Base-by-base conservation (phyloP, 2,113 vertebrate genomes). In the Todiramphus chloris region DNA sequence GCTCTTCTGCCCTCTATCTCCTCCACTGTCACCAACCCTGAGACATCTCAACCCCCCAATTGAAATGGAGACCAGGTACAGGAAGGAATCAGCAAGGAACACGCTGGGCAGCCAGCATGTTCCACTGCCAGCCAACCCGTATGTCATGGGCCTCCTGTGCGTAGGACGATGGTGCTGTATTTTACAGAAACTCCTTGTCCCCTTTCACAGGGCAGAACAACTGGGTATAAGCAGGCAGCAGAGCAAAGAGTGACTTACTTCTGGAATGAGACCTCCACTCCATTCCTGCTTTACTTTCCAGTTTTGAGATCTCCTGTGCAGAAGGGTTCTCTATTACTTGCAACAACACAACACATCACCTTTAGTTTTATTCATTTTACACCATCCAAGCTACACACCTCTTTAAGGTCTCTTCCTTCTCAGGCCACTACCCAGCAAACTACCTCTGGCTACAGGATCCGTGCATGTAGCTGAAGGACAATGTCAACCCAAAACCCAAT, bases 51-150 rank as follows among this genome's bases (percentile, higher is more conserved):
- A 27, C 6, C 35, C 27, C 13, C 23, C 41, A 43, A 35, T 10
- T 31, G 62, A 69, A 75, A 63, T 24, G 66, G 35, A 83, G 51
- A 77, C 46, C 46, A 46, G 35, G 20, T 33, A 31, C 9, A 64
- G n/a, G 43, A 64, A 53, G 25, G 33, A 63, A 64, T 35, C 43
- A 9, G 55, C 46, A 87, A 64, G 8, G 33, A 58, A 39, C 43
- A 31, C 5, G 21, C 44, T 37, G 50, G 62, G 25, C 1, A 1
- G 39, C n/a, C 46, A 78, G 44, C 5, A 13, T 0, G 1, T 31
- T 62, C 60, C 59, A 37, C 55, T 43, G 50, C 23, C 41, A 62
- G 46, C 53, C 59, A 73, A 13, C n/a, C 16, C 1, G 0, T 10
- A 25, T 1, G 15, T 20, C 39, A 44, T 35, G n/a, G 51, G 55